Conservation (phyloP, 2,113 vertebrate species). For the Rhinichthys klamathensis region DNA sequence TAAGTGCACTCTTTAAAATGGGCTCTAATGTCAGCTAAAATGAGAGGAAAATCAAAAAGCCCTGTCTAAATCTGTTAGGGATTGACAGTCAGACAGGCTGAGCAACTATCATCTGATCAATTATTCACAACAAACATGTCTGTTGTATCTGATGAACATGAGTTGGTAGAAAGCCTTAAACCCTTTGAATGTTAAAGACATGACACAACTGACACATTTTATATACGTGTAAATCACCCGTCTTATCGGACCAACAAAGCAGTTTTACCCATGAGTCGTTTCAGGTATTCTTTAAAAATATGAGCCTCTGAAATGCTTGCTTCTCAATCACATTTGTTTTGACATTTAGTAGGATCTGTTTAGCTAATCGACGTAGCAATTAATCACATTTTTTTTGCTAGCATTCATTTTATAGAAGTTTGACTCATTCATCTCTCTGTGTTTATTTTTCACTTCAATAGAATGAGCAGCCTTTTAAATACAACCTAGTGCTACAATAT, state of each 20-base stretch:
- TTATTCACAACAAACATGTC: slow-evolving; percentile 5
- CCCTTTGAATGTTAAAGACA: neutral
- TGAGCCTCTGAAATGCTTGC: neutral
- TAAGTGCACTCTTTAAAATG: slow-evolving; percentile 6
- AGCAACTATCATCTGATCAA: neutral
- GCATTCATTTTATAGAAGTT: neutral
- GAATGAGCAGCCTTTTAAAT: neutral
- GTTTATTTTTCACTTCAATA: neutral
- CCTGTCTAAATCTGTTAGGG: neutral
- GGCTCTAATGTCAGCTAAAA: slow-evolving; percentile 20
- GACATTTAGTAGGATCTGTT: neutral
- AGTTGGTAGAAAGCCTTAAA: neutral
- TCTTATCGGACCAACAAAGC: neutral
- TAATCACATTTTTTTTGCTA: neutral
- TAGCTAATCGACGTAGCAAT: neutral
- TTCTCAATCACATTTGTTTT: neutral
- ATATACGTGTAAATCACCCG: neutral
- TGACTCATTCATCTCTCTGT: neutral
- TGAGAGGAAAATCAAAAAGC: neutral
- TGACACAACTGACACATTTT: slow-evolving; percentile 14
- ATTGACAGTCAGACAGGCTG: neutral
- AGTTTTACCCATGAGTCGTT: neutral
- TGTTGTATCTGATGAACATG: slow-evolving; percentile 1
- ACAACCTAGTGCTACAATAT: neutral
- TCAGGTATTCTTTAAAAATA: neutral